Conservation (phyloP, 1,140 invertebrate species). For the Archivesica marissinica region DNA sequence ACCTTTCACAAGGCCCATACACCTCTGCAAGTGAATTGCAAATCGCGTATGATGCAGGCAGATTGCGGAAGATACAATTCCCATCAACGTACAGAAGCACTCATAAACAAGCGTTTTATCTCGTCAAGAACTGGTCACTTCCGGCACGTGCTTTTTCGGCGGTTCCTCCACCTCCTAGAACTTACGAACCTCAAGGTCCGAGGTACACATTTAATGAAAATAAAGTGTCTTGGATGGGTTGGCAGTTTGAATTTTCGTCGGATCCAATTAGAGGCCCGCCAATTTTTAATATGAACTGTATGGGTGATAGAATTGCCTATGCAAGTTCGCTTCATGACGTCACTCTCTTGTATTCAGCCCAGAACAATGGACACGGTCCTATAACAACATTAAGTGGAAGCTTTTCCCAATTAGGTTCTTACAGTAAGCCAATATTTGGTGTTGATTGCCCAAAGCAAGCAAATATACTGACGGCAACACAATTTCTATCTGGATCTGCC, state of each 20-base stretch:
- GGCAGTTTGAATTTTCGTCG: constrained; percentile 70
- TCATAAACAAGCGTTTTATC: neutral
- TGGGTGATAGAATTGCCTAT: constrained; percentile 73
- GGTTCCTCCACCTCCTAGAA: constrained; percentile 62
- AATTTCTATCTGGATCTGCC: constrained; percentile 44
- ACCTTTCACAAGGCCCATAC: constrained; percentile 29
- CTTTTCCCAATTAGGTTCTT: constrained; percentile 32
- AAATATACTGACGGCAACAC: constrained; percentile 63
- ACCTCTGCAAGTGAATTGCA: neutral
- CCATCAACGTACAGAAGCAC: neutral
- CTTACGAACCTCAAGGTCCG: constrained; percentile 70
- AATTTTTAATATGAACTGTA: constrained; percentile 71
- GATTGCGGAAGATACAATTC: constrained; percentile 1
- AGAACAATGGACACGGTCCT: constrained; percentile 65
- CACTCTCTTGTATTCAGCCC: constrained; percentile 71
- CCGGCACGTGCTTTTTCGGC: neutral
- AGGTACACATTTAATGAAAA: constrained; percentile 68
- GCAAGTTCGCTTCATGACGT: constrained; percentile 78
- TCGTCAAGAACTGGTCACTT: constrained; percentile 1
- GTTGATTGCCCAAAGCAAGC: constrained; percentile 78
- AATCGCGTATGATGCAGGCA: neutral
- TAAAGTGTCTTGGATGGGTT: constrained; percentile 70
- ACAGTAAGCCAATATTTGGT: constrained; percentile 36
- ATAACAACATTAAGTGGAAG: constrained; percentile 73
- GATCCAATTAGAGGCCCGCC: constrained; percentile 68